Evolutionary conservation across 2,797 vertebrate species (phyloP).

Genomic region (Steatocranus sp.): DNA sequence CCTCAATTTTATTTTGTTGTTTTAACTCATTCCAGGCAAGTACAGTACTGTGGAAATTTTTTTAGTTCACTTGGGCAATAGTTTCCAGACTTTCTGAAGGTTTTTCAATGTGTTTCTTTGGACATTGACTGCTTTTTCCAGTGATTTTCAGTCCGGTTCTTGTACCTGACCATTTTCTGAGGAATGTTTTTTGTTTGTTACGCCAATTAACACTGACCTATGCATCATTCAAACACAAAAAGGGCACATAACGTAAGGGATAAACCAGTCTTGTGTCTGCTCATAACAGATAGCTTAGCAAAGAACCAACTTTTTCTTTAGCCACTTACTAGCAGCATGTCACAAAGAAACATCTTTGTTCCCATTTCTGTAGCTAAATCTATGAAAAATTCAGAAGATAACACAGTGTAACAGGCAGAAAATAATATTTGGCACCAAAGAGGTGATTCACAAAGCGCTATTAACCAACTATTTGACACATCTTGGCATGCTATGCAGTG

Average conservation of each 20-base stretch:
- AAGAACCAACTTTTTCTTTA: not conserved
- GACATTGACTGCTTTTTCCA: not conserved
- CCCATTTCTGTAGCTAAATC: not conserved
- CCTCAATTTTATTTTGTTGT: not conserved
- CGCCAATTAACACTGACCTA: not conserved
- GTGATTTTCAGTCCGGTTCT: not conserved
- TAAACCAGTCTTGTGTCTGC: not conserved
- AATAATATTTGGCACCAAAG: not conserved
- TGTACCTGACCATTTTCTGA: not conserved
- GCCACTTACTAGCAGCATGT: not conserved
- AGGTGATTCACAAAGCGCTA: not conserved
- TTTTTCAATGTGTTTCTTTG: not conserved
- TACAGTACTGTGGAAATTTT: fast-evolving
- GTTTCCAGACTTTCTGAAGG: not conserved
- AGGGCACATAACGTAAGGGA: not conserved
- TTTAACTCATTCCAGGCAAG: not conserved
- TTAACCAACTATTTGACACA: not conserved
- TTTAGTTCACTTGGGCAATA: not conserved
- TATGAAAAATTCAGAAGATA: not conserved
- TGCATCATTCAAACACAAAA: not conserved
- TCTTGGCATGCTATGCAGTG: not conserved
- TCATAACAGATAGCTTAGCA: not conserved
- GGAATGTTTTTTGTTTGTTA: not conserved
- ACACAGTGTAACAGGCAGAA: not conserved
- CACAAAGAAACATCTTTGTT: not conserved